Evolutionary conservation across 2,797 vertebrate species (phyloP), one percentile per base, ranked within the genome.

Genomic region (Aratinga solstitialis): DNA sequence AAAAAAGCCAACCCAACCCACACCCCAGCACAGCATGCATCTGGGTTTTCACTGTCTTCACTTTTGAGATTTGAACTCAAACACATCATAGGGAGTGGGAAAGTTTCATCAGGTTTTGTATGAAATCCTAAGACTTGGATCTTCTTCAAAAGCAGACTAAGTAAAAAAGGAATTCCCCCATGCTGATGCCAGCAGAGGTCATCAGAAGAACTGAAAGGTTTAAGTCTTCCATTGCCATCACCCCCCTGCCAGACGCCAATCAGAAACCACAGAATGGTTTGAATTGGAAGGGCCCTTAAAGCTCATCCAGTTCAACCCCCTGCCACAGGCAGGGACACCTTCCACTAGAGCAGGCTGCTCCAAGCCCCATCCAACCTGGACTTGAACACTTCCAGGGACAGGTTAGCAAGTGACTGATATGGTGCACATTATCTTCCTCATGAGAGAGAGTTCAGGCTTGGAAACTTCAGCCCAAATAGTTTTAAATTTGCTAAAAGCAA

Each of bases 161-260:
- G 89, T 50, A 47, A 87, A 77, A 91, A 76, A 89, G 66, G 85
- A 96, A 94, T 95, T 93, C 87, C 95, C 85, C 85, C 94, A 93
- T 95, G 94, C 96, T 95, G 94, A 42, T 84, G 90, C 90, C 90
- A 93, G 90, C 87, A 94, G 93, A 96, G 93, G 95, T 95, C 95
- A 96, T 93, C 90, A 95, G 68, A 91, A 88, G 83, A 93, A 66
- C 73, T 93, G 95, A 94, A 95, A 93, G 83, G 85, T 96, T 95
- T 81, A 77, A 87, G 73, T 81, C 79, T 95, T 91, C 82, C 54
- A 79, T 1, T 91, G 90, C 95, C 87, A 94, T 91, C 93, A 72
- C 27, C 32, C 69, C 65, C 17, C 30, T 40, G 56, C 50, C 85
- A 89, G 79, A 85, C 5, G 58, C 58, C 58, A 59, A 59, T 59